Base-by-base conservation (phyloP, 2,888 invertebrate genomes). In the Volucella zonaria region DNA sequence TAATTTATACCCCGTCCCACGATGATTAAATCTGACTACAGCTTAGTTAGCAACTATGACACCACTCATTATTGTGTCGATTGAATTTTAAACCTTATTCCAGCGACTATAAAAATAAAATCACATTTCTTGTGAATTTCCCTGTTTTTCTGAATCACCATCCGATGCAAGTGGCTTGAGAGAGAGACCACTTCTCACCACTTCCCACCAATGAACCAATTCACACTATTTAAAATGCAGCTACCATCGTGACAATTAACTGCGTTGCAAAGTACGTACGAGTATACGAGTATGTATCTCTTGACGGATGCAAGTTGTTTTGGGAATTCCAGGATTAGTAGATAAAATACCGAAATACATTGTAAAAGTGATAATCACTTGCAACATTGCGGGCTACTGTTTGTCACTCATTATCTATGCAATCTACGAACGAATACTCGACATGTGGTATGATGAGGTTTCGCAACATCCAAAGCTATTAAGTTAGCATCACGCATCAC, bases 401-500 rank as follows among this genome's bases (percentile, higher is more conserved):
- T 23, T 11, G 8, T 23, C n/a, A 18, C 43, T 18, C 9, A 40
- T 47, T 62, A 10, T 38, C 47, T 47, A 62, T 12, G 47, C 62
- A 62, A 62, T 31, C 43, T 38, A 43, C 31, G 31, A 31, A 31
- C 31, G 31, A 31, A 6, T 31, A 58, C 14, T 38, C 38, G 23
- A 3, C 14, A 56, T 62, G 18, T 14, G 45, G 62, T 49, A 49
- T 2, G 58, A 18, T 15, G 23, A 23, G 23, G 31, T 77, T 77
- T 49, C 15, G 68, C 56, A 70, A 75, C 42, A 15, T 10, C 14
- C 43, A 38, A 70, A 38, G 40, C 47, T 15, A 42, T 58, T 8
- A 52, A 45, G 23, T 23, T 9, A 59, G n/a, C 62, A 59, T 79
- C 83, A 83, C 79, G 83, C 83, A 79, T 70, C 66, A 49, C 70